Base-by-base conservation (phyloP, 2,888 invertebrate genomes). In the Scaptomyza polygonia region DNA sequence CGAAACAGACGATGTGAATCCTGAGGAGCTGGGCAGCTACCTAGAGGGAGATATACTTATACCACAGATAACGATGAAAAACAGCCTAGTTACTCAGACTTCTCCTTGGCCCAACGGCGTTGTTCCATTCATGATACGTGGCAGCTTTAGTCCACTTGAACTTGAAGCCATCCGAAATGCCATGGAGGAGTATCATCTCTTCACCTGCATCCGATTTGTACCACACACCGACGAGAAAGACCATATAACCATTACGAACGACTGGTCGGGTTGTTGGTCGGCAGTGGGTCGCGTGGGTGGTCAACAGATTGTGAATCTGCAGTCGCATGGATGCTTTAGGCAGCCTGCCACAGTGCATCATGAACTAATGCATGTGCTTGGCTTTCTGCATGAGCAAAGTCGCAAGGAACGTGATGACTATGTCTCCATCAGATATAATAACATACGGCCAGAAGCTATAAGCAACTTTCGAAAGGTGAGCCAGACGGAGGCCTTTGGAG, bases 331-430 rank as follows among this genome's bases (percentile, higher is more conserved):
- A 5, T 96, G 96, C 86, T 92, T 95, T 0, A 92, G 93, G 0
- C 94, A 94, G 89, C 76, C 62, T 0, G 96, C 96, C 8, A 96
- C 96, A 0, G 93, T 95, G 0, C 92, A 96, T 16, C 97, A 97
- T 84, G 97, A 97, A 89, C 91, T 96, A 64, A 94, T 96, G 83
- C 97, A 97, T 82, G 95, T 94, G 0, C 83, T 95, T 8, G 96
- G 96, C 1, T 97, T 97, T 89, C 92, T 96, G 87, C 97, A 97
- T 88, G 96, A 97, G 83, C 97, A 97, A 90, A 96, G 95, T 84
- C 93, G 96, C 6, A 93, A 93, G 21, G 96, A 96, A 81, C 92
- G 96, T 0, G 96, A 96, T 83, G 93, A 94, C 51, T 95, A 92
- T 86, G 95, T 95, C 2, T 90, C 88, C 0, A 93, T 97, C 12